Conservation (phyloP, 2,113 vertebrate species). For the Capreolus pygargus region DNA sequence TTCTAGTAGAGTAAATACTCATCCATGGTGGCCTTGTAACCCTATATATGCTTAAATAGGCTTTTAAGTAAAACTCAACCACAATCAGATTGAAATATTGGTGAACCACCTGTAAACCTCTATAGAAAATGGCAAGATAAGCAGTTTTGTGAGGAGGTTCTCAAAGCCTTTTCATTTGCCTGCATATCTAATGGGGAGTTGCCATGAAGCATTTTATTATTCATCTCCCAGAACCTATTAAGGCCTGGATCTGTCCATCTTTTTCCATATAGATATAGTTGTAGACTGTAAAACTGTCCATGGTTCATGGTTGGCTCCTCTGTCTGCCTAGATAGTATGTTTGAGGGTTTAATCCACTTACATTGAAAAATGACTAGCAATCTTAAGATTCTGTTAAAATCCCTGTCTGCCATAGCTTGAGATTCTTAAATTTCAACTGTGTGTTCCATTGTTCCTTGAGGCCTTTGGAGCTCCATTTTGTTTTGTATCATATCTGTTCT, state of each 20-base stretch:
- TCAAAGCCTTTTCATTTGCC: not conserved
- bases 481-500: not conserved
- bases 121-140: not conserved
- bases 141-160: not conserved
- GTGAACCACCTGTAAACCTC: not conserved
- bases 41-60: not conserved
- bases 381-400: not conserved
- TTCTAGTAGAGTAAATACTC: not conserved
- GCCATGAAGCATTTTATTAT: not conserved
- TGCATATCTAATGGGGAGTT: not conserved
- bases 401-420: not conserved
- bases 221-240: not conserved
- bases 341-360: not conserved
- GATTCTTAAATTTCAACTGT: not conserved
- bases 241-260: not conserved
- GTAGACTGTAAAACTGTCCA: not conserved
- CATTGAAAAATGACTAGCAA: not conserved
- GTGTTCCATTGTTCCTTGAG: not conserved
- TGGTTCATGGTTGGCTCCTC: not conserved
- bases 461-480: not conserved
- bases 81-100: not conserved
- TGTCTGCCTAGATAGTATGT: not conserved
- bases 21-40: not conserved
- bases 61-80: not conserved
- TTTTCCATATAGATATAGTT: not conserved